phyloP scores from a whole-genome alignment of 1,140 invertebrate species.

The Saccostrea glomerata region DNA sequence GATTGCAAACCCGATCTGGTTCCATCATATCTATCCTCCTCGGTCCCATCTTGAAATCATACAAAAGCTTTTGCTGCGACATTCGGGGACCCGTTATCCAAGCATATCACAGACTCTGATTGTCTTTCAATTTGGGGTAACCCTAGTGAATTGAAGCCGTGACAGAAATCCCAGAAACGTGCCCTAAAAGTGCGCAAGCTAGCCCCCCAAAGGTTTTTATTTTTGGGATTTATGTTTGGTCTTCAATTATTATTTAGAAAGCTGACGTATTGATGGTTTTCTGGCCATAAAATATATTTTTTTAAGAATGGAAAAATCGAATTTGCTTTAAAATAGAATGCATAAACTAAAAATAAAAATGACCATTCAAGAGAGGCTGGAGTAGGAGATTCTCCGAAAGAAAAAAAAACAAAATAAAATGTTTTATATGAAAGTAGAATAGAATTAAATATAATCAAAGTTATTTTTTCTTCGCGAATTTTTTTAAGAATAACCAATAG shows the following conservation, averaged over 20 bases:
- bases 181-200: constrained; percentile 13
- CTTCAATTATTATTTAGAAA: not conserved
- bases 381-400: not conserved
- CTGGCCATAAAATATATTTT: constrained; percentile 15
- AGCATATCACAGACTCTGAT: constrained; percentile 52
- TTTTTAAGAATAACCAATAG: not conserved
- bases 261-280: constrained; percentile 4
- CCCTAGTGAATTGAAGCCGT: constrained; percentile 43
- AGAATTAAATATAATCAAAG: not conserved
- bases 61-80: constrained; percentile 53
- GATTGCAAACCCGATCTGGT: constrained; percentile 57
- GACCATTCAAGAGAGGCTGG: not conserved
- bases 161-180: constrained; percentile 24
- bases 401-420: not conserved
- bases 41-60: constrained; percentile 57
- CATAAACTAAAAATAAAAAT: not conserved
- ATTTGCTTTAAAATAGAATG: not conserved
- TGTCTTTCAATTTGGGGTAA: constrained; percentile 55
- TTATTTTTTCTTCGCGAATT: not conserved
- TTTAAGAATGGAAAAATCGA: not conserved
- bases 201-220: constrained; percentile 11
- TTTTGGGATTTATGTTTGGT: not conserved
- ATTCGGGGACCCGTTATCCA: constrained; percentile 56
- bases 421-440: not conserved
- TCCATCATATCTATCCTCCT: constrained; percentile 57